Evolutionary conservation across 1,140 invertebrate genomes (phyloP).

Genomic region (Hycleus phaleratus): DNA sequence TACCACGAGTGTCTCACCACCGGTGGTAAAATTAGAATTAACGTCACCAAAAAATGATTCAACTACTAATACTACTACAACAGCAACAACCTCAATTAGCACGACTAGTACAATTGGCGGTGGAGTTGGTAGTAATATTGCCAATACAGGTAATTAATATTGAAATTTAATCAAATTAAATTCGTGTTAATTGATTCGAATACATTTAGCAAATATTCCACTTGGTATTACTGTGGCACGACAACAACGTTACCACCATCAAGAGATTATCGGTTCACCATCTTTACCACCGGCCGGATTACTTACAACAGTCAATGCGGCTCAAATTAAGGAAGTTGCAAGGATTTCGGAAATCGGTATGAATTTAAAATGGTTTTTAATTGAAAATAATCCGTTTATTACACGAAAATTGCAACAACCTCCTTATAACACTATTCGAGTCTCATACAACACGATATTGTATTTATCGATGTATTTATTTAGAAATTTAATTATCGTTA

Average conservation of each 20-base stretch:
- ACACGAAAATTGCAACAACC: too few relatives aligned
- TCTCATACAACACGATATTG: too few relatives aligned
- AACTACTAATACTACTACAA: not conserved
- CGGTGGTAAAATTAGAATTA: constrained; percentile 45
- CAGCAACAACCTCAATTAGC: not conserved
- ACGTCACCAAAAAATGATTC: constrained; percentile 39
- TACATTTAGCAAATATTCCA: constrained; percentile 18
- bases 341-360: constrained; percentile 37
- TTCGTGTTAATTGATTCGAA: too few relatives aligned
- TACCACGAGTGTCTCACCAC: constrained; percentile 51
- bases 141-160: too few relatives aligned
- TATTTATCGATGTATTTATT: too few relatives aligned
- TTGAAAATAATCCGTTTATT: too few relatives aligned
- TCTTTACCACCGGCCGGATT: constrained; percentile 40
- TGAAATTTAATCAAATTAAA: too few relatives aligned
- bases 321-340: constrained; percentile 29
- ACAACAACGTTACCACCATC: constrained; percentile 66
- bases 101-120: not conserved
- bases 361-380: constrained; percentile 10
- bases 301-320: constrained; percentile 32
- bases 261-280: constrained; percentile 47
- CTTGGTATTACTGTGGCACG: constrained; percentile 80
- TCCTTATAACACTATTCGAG: too few relatives aligned
- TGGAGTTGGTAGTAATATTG: not conserved
- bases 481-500: too few relatives aligned